phyloP scores from a whole-genome alignment of 2,113 vertebrate species.

The Spilogale gracilis region DNA sequence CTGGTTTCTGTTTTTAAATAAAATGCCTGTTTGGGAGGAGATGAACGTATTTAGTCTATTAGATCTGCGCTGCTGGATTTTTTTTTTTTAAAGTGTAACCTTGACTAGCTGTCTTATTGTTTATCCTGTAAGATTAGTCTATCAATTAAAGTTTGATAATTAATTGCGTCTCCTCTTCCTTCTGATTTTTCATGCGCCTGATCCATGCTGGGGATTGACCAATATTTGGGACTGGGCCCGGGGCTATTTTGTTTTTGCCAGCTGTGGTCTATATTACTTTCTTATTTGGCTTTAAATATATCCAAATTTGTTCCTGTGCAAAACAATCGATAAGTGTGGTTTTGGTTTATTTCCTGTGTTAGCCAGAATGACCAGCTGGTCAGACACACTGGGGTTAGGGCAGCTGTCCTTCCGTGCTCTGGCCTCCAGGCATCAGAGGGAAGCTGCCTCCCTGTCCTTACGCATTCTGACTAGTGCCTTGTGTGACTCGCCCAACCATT shows the following conservation, averaged over 20 bases:
- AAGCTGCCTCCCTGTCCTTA: not conserved
- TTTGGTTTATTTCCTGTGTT: not conserved
- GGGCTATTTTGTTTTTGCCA: not conserved
- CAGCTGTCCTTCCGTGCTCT: too few species aligned
- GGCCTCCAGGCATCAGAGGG: not conserved
- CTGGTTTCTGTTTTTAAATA: conserved; percentile 85
- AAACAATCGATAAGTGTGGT: not conserved
- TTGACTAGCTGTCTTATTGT: conserved; percentile 87
- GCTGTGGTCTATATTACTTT: not conserved
- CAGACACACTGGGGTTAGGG: not conserved
- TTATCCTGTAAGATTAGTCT: conserved; percentile 90
- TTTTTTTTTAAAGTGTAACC: conserved; percentile 88
- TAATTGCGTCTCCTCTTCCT: conserved; percentile 79
- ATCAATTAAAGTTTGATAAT: conserved; percentile 91
- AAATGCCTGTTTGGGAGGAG: conserved; percentile 85
- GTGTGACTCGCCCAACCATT: not conserved
- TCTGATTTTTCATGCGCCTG: conserved; percentile 58
- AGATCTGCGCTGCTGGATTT: conserved; percentile 89
- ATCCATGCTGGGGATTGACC: conserved; percentile 19
- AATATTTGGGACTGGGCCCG: not conserved
- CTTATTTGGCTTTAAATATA: not conserved
- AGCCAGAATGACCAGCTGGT: not conserved
- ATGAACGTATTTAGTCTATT: conserved; percentile 87
- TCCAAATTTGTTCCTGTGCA: not conserved
- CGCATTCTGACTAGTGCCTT: not conserved